Evolutionary conservation across 2,113 vertebrate species (phyloP), one percentile per base, ranked within the genome.

Genomic region (Ceyx margarethae): DNA sequence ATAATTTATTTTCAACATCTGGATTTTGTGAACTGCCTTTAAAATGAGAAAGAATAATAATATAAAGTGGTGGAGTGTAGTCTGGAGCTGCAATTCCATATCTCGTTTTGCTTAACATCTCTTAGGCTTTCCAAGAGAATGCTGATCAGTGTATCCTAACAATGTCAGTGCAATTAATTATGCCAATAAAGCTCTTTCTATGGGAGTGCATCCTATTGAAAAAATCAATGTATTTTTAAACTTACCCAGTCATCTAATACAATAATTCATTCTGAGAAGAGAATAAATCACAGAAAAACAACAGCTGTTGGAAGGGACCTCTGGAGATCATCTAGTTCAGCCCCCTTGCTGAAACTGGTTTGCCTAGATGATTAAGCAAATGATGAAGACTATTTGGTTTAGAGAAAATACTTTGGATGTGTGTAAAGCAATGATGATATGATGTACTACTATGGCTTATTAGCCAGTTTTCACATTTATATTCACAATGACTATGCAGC

Each of bases 391-490:
- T 50, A 6, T 29, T 60, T 54, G 10, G 40, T 71, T 87, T 50
- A 71, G 18, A 80, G 6, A 35, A 77, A 85, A 64, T 0, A 6
- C 28, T 74, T 46, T n/a, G 10, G 14, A 43, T 43, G 43, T 11
- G 42, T 4, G 6, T 20, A 54, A 73, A 87, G 29, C 4, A 8
- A 20, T 20, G 15, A 71, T 13, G 8, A 8, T 13, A 29, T 0
- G 1, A 1, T 5, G 6, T 33, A 40, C 15, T 1, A 1, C 35
- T 5, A 17, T 0, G 0, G 13, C 6, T 67, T 12, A 3, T 72
- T 78, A 65, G n/a, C 10, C 5, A 17, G 4, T 54, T 90, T 77
- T 69, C 18, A 80, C 25, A 15, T 57, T 76, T 82, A 56, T 54
- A 4, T 28, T 29, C 26, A 53, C 6, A 60, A 17, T 46, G n/a